Base-by-base conservation (phyloP, 1,140 invertebrate species). In the Danaus plexippus region DNA sequence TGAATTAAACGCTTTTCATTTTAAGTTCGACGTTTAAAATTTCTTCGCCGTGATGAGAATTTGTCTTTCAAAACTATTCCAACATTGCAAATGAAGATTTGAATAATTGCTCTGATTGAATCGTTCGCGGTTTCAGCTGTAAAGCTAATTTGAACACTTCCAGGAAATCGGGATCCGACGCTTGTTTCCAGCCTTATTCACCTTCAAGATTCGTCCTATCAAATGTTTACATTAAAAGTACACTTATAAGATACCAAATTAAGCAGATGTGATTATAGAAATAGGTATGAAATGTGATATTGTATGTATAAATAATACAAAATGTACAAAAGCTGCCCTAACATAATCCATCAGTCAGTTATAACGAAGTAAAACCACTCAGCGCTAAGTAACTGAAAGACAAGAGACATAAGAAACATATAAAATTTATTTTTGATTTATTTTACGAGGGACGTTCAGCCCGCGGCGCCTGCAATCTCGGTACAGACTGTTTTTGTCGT, bases 1-100 rank as follows among this genome's bases (percentile, higher is more conserved):
- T 54, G 58, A 58, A 65, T 67, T 66, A 71, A 69, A 67, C 57
- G 63, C 57, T 66, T 58, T 64, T 54, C 63, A 57, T 68, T 73
- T 69, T 55, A 62, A 69, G 50, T 69, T 64, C 48, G 61, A 64
- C 52, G 59, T 52, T 47, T 55, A 55, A 56, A 65, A 59, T 59
- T 54, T 50, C 61, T 57, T 59, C 52, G 58, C 43, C 61, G 43
- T 61, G 57, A 43, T 66, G 50, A 43, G 57, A 57, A 65, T 51
- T 60, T 54, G 45, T 63, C 58, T 60, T 59, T 43, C 12, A 11
- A n/a, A 69, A 66, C 61, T 57, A 63, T 61, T 69, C 51, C 44
- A 53, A 51, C 18, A 46, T 53, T 48, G 47, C 22, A 32, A 60
- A 54, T 44, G 49, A 41, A 57, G 47, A 42, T 48, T 53, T 44